A percentile compares a stretch with the other conserved stretches of the same genome.
These are phyloP conservation scores for Anisognathus igniventris DNA, from an alignment of 2,797 vertebrate species.

Conservation along the genomic window DNA sequence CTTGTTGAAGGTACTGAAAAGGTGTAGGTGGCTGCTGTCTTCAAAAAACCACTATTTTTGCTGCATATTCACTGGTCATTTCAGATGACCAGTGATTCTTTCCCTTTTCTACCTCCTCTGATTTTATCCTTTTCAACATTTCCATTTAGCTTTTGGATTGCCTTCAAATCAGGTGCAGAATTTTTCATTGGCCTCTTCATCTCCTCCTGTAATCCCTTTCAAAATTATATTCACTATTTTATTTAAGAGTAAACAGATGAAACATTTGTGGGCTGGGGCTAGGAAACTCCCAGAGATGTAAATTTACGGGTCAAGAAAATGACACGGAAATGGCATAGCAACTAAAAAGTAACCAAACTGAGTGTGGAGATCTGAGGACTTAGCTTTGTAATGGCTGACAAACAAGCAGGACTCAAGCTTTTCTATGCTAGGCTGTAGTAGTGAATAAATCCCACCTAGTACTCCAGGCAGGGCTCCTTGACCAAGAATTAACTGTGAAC, in stretches of 20 bases:
- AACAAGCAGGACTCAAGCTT: neutral
- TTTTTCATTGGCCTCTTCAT: neutral
- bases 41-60: neutral
- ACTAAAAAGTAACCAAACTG: neutral
- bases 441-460: neutral
- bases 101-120: neutral
- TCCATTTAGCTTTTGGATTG: neutral
- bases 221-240: neutral
- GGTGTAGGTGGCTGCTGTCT: neutral
- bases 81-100: neutral
- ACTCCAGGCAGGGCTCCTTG: neutral
- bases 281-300: neutral
- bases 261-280: neutral
- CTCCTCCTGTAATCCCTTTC: neutral
- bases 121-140: neutral
- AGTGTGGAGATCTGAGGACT: neutral
- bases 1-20: neutral
- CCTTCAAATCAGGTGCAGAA: neutral
- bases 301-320: rapidly evolving
- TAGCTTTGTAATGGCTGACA: neutral
- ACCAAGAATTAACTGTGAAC: neutral
- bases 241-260: neutral
- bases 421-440: neutral
- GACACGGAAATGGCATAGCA: neutral
- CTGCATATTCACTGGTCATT: neutral